phyloP scores from a whole-genome alignment of 2,113 vertebrate genomes.

The Caranx melampygus region DNA sequence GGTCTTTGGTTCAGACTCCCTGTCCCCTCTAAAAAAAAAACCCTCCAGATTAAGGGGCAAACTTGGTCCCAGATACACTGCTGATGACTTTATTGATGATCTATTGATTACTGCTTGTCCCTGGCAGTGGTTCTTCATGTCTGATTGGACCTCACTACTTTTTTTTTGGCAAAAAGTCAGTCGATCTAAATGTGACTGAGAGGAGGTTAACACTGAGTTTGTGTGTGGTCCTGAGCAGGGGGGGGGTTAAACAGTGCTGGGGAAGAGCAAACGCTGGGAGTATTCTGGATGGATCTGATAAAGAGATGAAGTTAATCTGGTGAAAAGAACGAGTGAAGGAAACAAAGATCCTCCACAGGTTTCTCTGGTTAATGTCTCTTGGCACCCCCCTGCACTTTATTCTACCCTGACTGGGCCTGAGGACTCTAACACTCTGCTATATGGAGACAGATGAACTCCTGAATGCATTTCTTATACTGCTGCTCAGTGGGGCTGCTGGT shows the following conservation, averaged over 20 bases:
- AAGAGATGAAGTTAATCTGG: constrained; percentile 37
- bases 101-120: background rate
- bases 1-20: constrained; percentile 58
- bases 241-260: constrained; percentile 1
- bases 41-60: constrained; percentile 1
- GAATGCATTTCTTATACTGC: constrained; percentile 97
- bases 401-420: constrained; percentile 11
- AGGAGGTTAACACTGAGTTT: constrained; percentile 34
- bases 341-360: background rate
- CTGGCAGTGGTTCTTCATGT: constrained; percentile 37
- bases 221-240: constrained; percentile 56
- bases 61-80: constrained; percentile 16
- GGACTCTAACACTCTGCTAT: constrained; percentile 91
- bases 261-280: background rate
- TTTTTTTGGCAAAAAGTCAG: background rate
- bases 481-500: constrained; percentile 96
- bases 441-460: constrained; percentile 97
- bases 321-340: constrained; percentile 2
- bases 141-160: background rate
- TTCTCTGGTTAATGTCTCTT: background rate
- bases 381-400: constrained; percentile 46
- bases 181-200: constrained; percentile 47
- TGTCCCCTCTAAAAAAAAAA: constrained; percentile 5
- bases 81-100: constrained; percentile 7
- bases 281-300: constrained; percentile 14